Evolutionary conservation across 1,140 invertebrate species (phyloP).

Genomic region (Camponotus floridanus): DNA sequence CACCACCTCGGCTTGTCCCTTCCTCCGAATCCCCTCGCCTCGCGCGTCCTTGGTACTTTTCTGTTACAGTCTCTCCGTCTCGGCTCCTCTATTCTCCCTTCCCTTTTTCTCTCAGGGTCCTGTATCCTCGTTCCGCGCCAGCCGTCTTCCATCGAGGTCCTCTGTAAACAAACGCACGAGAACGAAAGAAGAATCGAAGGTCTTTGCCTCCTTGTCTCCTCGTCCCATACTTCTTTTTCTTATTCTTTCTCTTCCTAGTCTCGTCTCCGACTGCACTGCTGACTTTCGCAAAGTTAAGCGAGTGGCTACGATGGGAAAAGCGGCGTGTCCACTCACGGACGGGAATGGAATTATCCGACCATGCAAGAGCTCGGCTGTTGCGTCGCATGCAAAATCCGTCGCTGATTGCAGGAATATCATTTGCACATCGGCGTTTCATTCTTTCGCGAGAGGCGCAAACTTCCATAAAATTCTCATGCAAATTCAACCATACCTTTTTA

Average conservation of each 20-base stretch:
- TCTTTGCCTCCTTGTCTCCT: conserved; percentile 43
- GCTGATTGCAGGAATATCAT: conserved; percentile 34
- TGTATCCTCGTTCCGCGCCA: conserved; percentile 41
- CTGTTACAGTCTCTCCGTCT: conserved; percentile 35
- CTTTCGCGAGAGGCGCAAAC: neutral
- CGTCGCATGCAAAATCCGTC: conserved; percentile 42
- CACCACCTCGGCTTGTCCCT: conserved; percentile 49
- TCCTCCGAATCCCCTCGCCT: conserved; percentile 23
- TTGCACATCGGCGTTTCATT: conserved; percentile 32
- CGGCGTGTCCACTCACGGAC: conserved; percentile 44
- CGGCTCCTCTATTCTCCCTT: neutral
- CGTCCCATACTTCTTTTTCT: neutral
- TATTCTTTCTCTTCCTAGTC: conserved; percentile 6
- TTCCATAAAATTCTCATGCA: conserved; percentile 17
- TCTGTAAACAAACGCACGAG: conserved; percentile 78
- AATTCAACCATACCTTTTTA: neutral
- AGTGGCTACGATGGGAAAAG: conserved; percentile 46
- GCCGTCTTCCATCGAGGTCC: conserved; percentile 65
- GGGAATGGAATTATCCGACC: conserved; percentile 54
- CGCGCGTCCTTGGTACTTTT: conserved; percentile 61
- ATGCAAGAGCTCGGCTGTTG: conserved; percentile 29
- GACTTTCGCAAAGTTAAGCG: conserved; percentile 69
- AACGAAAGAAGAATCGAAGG: conserved; percentile 73
- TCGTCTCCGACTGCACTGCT: conserved; percentile 8
- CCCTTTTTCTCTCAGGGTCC: neutral